Conservation (phyloP, 2,888 invertebrate genomes). For the Cantharis rufa region DNA sequence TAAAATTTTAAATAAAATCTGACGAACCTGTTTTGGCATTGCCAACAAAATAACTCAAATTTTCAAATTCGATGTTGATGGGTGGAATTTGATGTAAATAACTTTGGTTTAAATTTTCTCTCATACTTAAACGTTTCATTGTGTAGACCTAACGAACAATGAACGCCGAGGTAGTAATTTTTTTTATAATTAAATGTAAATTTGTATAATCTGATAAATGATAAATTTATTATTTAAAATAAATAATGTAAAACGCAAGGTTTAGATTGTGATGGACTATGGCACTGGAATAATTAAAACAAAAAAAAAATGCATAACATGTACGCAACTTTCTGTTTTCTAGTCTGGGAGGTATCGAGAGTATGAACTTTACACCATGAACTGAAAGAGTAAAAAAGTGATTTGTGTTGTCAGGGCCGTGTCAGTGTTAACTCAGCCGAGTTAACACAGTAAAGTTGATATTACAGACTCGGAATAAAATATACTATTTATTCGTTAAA, state of each 20-base stretch:
- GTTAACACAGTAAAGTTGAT: no score
- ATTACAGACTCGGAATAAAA: no score
- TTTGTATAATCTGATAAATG: neutral
- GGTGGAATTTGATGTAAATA: slow-evolving; percentile 1
- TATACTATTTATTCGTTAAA: no score
- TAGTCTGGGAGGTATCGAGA: no score
- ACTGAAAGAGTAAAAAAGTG: no score
- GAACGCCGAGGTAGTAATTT: neutral
- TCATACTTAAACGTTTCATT: neutral
- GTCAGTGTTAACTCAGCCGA: no score
- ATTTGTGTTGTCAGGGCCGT: no score
- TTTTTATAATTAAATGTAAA: neutral
- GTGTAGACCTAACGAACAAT: neutral
- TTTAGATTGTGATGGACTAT: neutral
- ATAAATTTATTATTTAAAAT: neutral
- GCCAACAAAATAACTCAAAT: slow-evolving; percentile 6
- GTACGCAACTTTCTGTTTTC: no score
- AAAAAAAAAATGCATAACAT: no score
- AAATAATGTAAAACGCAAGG: neutral
- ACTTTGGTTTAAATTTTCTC: neutral
- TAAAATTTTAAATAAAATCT: neutral
- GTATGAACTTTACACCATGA: no score
- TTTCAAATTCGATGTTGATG: slow-evolving; percentile 18
- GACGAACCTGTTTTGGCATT: neutral
- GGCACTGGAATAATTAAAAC: neutral